Percentiles rank a stretch among this genome's conserved stretches.
These are phyloP conservation scores for Beroe ovata DNA, from an alignment of 37 sponge, comb jelly and placozoan species.

Conservation along the genomic window DNA sequence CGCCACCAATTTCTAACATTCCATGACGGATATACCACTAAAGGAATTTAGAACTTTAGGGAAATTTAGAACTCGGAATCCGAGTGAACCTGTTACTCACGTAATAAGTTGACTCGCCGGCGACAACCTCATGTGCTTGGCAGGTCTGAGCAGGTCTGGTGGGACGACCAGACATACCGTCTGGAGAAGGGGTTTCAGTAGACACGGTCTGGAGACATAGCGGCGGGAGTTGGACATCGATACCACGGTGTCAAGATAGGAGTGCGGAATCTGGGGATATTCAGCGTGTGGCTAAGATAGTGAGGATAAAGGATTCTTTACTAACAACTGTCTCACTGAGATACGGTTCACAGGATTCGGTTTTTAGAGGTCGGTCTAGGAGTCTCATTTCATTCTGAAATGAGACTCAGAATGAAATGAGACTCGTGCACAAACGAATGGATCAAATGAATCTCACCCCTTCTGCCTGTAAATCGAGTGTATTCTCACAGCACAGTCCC, in stretches of 20 bases:
- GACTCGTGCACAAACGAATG: too few species aligned
- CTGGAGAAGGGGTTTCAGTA: constrained; percentile 52
- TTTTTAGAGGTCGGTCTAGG: too few species aligned
- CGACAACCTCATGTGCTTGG: constrained; percentile 18
- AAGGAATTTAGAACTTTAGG: too few species aligned
- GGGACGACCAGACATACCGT: constrained; percentile 47
- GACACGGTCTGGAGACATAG: not conserved
- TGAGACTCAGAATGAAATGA: too few species aligned
- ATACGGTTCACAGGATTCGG: too few species aligned
- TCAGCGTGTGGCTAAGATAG: not conserved
- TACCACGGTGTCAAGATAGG: constrained; percentile 7
- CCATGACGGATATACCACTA: too few species aligned
- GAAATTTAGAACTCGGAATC: too few species aligned
- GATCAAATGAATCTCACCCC: constrained; percentile 62
- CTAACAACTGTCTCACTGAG: too few species aligned
- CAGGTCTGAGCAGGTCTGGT: constrained; percentile 55
- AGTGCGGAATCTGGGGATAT: constrained; percentile 54
- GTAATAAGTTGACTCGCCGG: constrained; percentile 62
- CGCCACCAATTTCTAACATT: too few species aligned
- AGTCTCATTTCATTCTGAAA: too few species aligned
- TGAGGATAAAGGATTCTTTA: too few species aligned
- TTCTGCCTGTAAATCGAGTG: constrained; percentile 55
- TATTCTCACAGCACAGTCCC: constrained; percentile 47
- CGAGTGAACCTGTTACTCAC: constrained; percentile 5
- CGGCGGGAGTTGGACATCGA: not conserved